These are phyloP conservation scores for Diorhabda carinulata DNA, from an alignment of 1,140 invertebrate species.

Conservation along the genomic window DNA sequence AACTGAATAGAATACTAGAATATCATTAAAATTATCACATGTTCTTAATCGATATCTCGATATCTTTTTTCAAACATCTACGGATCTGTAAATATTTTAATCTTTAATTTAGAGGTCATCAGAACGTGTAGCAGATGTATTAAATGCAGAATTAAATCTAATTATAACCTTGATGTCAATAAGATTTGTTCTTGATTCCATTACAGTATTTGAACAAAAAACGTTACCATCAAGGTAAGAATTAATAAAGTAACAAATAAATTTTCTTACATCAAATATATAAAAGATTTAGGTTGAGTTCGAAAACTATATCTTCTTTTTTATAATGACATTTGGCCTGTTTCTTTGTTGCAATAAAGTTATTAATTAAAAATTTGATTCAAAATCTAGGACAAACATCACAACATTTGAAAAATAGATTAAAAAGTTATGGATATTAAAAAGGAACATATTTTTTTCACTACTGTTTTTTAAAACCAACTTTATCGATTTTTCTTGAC, in stretches of 20 bases:
- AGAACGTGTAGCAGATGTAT: too few species aligned
- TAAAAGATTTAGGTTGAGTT: background rate
- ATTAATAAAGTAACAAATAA: background rate
- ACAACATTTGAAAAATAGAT: background rate
- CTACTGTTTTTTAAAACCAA: too few species aligned
- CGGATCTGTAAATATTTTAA: too few species aligned
- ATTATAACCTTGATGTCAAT: background rate
- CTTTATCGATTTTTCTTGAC: too few species aligned
- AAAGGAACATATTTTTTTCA: too few species aligned
- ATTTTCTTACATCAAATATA: background rate
- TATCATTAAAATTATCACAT: too few species aligned
- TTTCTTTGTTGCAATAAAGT: background rate
- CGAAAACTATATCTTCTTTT: background rate
- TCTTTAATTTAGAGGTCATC: too few species aligned
- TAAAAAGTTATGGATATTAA: too few species aligned
- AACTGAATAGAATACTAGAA: too few species aligned
- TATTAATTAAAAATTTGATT: background rate
- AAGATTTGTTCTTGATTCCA: background rate
- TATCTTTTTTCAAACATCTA: too few species aligned
- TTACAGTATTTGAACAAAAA: background rate
- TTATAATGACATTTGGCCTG: background rate
- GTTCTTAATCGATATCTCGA: too few species aligned
- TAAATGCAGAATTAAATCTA: too few species aligned
- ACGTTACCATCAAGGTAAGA: background rate
- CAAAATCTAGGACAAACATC: slow-evolving; percentile 6